phyloP scores from a whole-genome alignment of 2,113 vertebrate species.

The Noturus placidus region DNA sequence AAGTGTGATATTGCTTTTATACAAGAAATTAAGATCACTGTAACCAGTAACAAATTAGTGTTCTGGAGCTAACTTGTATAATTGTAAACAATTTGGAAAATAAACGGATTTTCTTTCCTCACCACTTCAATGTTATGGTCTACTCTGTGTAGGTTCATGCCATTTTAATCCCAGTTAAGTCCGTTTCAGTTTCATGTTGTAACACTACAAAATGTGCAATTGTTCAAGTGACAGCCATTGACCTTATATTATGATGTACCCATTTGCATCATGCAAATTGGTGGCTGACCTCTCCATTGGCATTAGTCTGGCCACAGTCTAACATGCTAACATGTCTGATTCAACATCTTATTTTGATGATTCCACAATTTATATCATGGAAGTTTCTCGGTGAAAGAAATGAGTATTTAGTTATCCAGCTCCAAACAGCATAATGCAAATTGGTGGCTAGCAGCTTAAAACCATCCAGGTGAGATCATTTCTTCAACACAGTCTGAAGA shows the following conservation, averaged over 20 bases:
- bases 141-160: not conserved
- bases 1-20: not conserved
- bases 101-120: not conserved
- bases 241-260: not conserved
- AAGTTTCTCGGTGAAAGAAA: not conserved
- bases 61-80: not conserved
- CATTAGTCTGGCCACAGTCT: not conserved
- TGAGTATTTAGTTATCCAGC: not conserved
- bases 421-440: not conserved
- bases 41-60: not conserved
- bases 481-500: not conserved
- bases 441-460: not conserved
- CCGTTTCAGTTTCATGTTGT: not conserved
- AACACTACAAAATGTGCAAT: not conserved
- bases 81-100: not conserved
- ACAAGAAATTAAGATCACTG: not conserved
- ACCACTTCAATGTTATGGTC: not conserved
- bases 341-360: not conserved
- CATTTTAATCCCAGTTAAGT: not conserved
- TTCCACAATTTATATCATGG: not conserved
- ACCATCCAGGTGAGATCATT: not conserved
- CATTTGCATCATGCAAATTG: slow-evolving; percentile 18
- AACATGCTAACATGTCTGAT: not conserved
- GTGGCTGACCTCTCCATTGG: not conserved
- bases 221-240: not conserved